phyloP scores from a whole-genome alignment of 2,113 vertebrate species.

The Gnathonemus echidnorhynchus region DNA sequence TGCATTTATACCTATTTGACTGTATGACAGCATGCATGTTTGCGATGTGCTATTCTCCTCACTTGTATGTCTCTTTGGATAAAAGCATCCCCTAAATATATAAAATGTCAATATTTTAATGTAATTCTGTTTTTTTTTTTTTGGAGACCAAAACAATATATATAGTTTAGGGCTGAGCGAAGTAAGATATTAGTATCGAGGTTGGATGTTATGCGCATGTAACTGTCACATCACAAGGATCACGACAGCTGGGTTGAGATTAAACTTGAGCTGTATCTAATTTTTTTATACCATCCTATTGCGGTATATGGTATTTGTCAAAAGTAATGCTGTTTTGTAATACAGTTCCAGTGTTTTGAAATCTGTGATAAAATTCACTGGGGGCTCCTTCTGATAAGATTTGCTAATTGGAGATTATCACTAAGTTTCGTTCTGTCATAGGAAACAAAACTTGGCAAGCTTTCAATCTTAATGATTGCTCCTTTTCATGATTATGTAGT shows the following conservation, averaged over 20 bases:
- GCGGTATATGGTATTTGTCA: not conserved
- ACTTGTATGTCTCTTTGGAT: not conserved
- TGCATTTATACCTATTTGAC: not conserved
- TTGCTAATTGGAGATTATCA: no score
- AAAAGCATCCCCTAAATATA: not conserved
- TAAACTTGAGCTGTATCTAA: not conserved
- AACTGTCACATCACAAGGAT: not conserved
- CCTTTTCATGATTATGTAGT: not conserved
- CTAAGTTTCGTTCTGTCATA: no score
- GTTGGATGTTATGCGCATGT: not conserved
- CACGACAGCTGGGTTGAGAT: not conserved
- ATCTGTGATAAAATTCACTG: not conserved
- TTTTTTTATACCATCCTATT: not conserved
- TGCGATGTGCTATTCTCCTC: not conserved
- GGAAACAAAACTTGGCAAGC: no score
- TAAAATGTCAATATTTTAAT: not conserved
- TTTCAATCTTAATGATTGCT: not conserved
- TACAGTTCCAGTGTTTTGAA: not conserved
- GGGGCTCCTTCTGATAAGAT: no score
- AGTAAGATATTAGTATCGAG: not conserved
- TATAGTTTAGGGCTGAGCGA: not conserved
- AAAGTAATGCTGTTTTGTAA: not conserved
- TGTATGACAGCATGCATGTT: not conserved
- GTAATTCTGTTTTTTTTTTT: not conserved
- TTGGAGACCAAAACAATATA: not conserved